phyloP scores from a whole-genome alignment of 64 coral and sea anemone species.

The Catalaphyllia jardinei region DNA sequence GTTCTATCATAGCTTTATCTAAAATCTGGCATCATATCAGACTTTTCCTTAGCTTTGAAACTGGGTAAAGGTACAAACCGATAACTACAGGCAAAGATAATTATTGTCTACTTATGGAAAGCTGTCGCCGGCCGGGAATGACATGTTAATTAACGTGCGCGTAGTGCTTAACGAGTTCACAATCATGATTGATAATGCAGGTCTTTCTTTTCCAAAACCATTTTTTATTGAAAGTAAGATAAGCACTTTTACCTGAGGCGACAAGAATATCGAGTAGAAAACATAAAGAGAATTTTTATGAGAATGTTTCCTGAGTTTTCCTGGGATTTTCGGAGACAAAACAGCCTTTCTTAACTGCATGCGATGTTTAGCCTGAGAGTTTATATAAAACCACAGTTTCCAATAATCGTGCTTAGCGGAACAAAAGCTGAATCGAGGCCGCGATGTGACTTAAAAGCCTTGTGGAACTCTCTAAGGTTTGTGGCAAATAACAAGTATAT shows the following conservation, averaged over 20 bases:
- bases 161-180: not conserved
- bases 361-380: not conserved
- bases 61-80: too few species aligned
- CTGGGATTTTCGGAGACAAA: not conserved
- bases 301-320: not conserved
- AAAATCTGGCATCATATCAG: too few species aligned
- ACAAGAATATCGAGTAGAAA: not conserved
- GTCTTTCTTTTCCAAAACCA: too few species aligned
- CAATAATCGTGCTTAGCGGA: too few species aligned
- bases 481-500: not conserved
- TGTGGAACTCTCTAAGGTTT: not conserved
- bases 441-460: too few species aligned
- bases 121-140: not conserved
- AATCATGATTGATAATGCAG: too few species aligned
- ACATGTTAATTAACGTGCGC: not conserved
- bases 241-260: not conserved
- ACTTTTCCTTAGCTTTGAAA: too few species aligned
- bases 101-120: not conserved
- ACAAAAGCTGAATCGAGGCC: too few species aligned
- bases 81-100: not conserved
- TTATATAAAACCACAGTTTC: too few species aligned
- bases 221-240: not conserved
- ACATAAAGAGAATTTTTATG: not conserved
- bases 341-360: not conserved
- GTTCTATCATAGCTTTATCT: too few species aligned